Evolutionary conservation across 2,113 vertebrate species (phyloP), one percentile per base, ranked within the genome.

Genomic region (Carollia perspicillata): DNA sequence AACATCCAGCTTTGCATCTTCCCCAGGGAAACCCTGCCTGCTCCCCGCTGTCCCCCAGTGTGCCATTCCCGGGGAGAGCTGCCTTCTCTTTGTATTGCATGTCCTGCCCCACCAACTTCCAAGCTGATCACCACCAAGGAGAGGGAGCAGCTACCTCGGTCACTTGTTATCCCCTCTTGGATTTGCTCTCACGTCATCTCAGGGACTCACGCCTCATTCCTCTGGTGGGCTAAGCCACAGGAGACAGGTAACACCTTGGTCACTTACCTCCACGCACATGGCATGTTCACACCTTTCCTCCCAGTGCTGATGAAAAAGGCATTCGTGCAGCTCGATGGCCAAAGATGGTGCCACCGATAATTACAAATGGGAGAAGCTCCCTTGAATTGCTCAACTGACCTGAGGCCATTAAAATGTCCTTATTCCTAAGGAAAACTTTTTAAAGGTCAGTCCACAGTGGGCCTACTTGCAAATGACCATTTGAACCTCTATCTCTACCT

Each of bases 311-410:
- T 63, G 13, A 42, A 87, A 63, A 84, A 44, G 80, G 37, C 35
- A 55, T 1, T 17, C 8, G 0, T 11, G 37, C 44, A 47, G 78
- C 17, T 89, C 60, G 51, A 42, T 10, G 26, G 66, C 71, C 72
- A 68, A 65, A 60, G 30, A 81, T 10, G n/a, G 37, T 35, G 23
- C 37, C 44, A 3, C 14, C 13, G 22, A 9, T 40, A 37, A 93
- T 60, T 49, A 63, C 81, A 55, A 47, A 80, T 12, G 78, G 42
- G n/a, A 75, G 44, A 33, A 80, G 44, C 6, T 51, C 37, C 68
- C 81, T 72, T 83, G 74, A 85, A 87, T 40, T 37, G 78, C 65
- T 94, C 92, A 86, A 17, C 42, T 35, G 30, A 89, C 26, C 20
- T 51, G n/a, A 89, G 28, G 23, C n/a, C 8, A 66, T 51, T 66